phyloP scores from a whole-genome alignment of 2,113 vertebrate species.

The Marmota flaviventris region DNA sequence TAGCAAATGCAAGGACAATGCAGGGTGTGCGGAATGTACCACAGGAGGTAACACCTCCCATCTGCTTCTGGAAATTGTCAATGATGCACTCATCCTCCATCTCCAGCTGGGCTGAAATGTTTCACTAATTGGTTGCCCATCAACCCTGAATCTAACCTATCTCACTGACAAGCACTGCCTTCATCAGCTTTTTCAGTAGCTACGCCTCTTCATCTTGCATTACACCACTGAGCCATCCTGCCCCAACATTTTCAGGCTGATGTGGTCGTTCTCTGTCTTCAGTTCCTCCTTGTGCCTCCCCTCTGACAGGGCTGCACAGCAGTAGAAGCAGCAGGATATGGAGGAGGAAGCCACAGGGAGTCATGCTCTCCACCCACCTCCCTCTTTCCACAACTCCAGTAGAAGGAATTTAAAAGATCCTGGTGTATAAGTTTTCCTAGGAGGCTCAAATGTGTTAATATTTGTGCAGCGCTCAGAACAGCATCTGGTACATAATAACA shows the following conservation, averaged over 20 bases:
- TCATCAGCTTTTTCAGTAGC: too few relatives aligned
- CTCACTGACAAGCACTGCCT: slow-evolving; percentile 94
- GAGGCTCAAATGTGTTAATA: neutral
- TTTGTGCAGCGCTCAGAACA: neutral
- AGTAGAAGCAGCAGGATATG: too few relatives aligned
- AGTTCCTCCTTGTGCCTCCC: too few relatives aligned
- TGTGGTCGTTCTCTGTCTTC: too few relatives aligned
- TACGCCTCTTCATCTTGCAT: too few relatives aligned
- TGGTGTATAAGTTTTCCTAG: neutral
- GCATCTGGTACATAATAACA: neutral
- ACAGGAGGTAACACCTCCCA: slow-evolving; percentile 88
- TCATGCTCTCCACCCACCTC: too few relatives aligned
- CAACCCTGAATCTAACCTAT: slow-evolving; percentile 95
- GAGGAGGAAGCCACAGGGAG: too few relatives aligned
- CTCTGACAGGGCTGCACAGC: too few relatives aligned
- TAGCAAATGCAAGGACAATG: slow-evolving; percentile 77
- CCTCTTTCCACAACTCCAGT: too few relatives aligned
- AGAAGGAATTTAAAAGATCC: neutral
- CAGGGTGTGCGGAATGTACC: slow-evolving; percentile 53
- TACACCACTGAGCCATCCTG: too few relatives aligned
- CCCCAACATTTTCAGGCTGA: too few relatives aligned
- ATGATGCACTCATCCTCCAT: slow-evolving; percentile 82
- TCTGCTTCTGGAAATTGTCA: slow-evolving; percentile 93
- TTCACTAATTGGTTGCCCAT: slow-evolving; percentile 96
- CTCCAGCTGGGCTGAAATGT: slow-evolving; percentile 92